phyloP scores from a whole-genome alignment of 2,888 invertebrate species.

The Arctia plantaginis region DNA sequence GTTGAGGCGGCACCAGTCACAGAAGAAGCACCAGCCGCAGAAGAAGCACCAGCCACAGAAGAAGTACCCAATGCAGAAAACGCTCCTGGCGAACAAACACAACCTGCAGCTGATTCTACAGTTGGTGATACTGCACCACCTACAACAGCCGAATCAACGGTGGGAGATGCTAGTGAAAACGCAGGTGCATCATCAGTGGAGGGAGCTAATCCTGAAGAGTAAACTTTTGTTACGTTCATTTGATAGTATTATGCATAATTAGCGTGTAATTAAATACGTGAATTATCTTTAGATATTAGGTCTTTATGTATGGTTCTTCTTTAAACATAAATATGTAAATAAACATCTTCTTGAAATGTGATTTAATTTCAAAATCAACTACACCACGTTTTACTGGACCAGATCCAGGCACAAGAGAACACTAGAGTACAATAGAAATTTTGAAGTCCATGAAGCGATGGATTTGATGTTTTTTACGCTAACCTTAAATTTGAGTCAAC shows the following conservation, averaged over 20 bases:
- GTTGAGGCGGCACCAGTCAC: neutral
- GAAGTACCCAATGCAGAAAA: neutral
- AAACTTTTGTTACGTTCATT: neutral
- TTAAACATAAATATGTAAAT: neutral
- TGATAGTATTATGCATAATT: neutral
- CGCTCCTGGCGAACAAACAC: neutral
- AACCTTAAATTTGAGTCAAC: no score
- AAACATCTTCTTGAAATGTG: neutral
- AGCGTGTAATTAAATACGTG: neutral
- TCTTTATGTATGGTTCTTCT: neutral
- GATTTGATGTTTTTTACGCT: no score
- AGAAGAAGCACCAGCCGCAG: conserved; percentile 3
- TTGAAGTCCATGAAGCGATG: no score
- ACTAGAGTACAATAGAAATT: no score
- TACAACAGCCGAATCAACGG: conserved; percentile 2
- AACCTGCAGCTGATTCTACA: conserved; percentile 3
- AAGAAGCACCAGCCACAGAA: neutral
- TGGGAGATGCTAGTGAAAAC: neutral
- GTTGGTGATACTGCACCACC: neutral
- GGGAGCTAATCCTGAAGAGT: neutral
- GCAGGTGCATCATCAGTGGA: neutral
- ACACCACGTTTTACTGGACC: no score
- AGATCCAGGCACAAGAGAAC: no score
- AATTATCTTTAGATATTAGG: neutral
- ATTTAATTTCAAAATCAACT: neutral